Evolutionary conservation across 2,888 invertebrate genomes (phyloP).

Genomic region (Tenthredo scrophulariae): DNA sequence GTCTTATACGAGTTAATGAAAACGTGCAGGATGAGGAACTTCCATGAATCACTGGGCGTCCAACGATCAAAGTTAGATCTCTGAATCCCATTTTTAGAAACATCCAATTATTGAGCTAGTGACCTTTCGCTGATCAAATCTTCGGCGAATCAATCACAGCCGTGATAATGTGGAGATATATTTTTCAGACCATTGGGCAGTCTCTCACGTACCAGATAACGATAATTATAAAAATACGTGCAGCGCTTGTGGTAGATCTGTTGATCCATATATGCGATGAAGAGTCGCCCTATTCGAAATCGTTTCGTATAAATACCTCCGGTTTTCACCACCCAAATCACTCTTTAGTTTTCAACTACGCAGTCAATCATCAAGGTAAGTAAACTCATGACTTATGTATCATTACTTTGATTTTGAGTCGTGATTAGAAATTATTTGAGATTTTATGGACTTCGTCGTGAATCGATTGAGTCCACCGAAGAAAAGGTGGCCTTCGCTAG

Average conservation of each 20-base stretch:
- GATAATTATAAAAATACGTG: slow-evolving; percentile 23
- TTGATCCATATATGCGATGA: slow-evolving; percentile 12
- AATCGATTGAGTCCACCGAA: too few species aligned
- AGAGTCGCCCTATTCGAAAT: neutral
- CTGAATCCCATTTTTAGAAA: neutral
- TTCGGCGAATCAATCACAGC: neutral
- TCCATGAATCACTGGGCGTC: neutral
- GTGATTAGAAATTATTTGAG: neutral
- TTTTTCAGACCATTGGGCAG: neutral
- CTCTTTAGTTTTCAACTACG: neutral
- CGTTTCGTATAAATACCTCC: slow-evolving; percentile 23
- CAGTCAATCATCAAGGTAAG: slow-evolving; percentile 7
- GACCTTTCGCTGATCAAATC: slow-evolving; percentile 4
- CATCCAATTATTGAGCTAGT: neutral
- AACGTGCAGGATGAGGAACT: neutral
- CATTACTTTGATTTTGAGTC: neutral
- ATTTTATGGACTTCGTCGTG: neutral
- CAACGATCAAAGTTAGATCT: neutral
- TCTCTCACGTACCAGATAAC: slow-evolving; percentile 29
- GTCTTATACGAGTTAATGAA: neutral
- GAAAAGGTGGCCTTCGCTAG: too few species aligned
- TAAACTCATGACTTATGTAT: neutral
- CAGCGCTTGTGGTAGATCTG: neutral
- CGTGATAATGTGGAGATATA: neutral
- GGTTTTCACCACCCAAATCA: neutral